Base-by-base conservation (phyloP, 1,140 invertebrate genomes). In the Monochamus saltuarius region DNA sequence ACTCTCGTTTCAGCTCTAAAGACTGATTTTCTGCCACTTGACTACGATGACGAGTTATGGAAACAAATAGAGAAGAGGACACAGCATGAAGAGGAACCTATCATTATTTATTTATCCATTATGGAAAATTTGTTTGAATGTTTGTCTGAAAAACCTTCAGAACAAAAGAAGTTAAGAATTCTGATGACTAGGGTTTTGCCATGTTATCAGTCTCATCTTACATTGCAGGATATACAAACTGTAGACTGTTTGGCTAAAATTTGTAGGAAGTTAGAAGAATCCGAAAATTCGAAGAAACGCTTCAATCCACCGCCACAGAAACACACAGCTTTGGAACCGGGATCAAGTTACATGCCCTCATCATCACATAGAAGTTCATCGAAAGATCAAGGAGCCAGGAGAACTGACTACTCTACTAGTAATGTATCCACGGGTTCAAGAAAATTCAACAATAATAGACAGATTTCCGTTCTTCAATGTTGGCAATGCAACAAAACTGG, bases 101-200 rank as follows among this genome's bases (percentile, higher is more conserved):
- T 49, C n/a, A 7, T 49, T 11, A 49, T 49, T 49, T 49, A 49
- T 2, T 7, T 49, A 17, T 49, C 46, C 8, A 22, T 49, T n/a
- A 49, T 49, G 46, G 19, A 49, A 19, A 49, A 49, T 49, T 49
- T 49, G 11, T 47, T 47, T 22, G 45, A 47, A 16, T 47, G 45
- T 47, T 10, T 47, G 45, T 47, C 45, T 7, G 45, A 47, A 19
- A 47, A 47, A 47, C 45, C 6, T 16, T 47, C 45, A 8, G 45
- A 47, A 47, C 1, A 47, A 6, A 47, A 19, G 14, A 47, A 47
- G 17, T 19, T 47, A 2, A 16, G 45, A 47, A 22, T 17, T 16
- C 6, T 47, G 4, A 47, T 22, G 13, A 11, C 45, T 8, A 16
- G 45, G 16, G 45, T 47, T 11, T 22, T 47, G 16, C 13, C 45